phyloP scores from a whole-genome alignment of 53 echinoderm and acorn worm species.

The Crossaster papposus region DNA sequence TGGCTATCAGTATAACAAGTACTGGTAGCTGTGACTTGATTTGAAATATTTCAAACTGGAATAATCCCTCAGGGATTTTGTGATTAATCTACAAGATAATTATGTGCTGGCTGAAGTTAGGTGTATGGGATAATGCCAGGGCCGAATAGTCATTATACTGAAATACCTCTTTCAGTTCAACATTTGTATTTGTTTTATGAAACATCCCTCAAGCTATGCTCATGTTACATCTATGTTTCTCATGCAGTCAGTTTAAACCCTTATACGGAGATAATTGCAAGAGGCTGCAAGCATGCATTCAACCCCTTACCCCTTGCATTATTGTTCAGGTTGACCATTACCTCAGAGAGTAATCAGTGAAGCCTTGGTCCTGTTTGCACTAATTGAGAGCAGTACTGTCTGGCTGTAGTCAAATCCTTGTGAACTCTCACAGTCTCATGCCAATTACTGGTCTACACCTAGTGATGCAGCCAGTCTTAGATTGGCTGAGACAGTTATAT shows the following conservation, averaged over 20 bases:
- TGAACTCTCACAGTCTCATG: neutral
- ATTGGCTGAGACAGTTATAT: constrained; percentile 32
- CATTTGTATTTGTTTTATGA: too few relatives aligned
- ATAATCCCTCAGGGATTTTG: neutral
- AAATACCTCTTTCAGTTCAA: too few relatives aligned
- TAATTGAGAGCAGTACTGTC: constrained; percentile 57
- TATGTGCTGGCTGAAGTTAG: too few relatives aligned
- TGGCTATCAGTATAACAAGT: neutral
- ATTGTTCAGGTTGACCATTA: neutral
- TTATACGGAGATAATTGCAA: too few relatives aligned
- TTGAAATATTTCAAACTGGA: neutral
- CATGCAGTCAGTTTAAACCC: too few relatives aligned
- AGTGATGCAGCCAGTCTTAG: constrained; percentile 30
- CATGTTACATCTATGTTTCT: too few relatives aligned
- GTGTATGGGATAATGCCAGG: too few relatives aligned
- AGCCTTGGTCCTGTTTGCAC: constrained; percentile 13
- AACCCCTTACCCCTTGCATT: neutral
- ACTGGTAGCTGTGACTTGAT: neutral
- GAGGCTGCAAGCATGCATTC: too few relatives aligned
- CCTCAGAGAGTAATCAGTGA: constrained; percentile 30
- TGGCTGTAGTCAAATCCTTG: neutral
- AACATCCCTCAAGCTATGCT: too few relatives aligned
- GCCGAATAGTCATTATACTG: too few relatives aligned
- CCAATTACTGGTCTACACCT: constrained; percentile 50
- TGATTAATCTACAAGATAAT: neutral